phyloP scores from a whole-genome alignment of 1,140 invertebrate genomes.

The Dinoponera quadriceps region DNA sequence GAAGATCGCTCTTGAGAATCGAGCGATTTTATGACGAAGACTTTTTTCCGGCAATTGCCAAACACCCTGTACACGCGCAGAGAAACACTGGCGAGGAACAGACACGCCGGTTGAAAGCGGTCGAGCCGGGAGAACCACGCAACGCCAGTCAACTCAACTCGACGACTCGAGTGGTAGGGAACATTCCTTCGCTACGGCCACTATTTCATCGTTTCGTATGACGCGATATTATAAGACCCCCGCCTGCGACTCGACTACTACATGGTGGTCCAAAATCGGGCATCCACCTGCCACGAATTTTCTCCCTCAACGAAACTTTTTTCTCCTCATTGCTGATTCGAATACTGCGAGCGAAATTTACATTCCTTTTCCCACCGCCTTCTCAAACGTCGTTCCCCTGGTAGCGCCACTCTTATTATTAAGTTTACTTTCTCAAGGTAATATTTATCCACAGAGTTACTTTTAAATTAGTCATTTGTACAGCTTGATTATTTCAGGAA shows the following conservation, averaged over 20 bases:
- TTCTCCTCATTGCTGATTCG: background rate
- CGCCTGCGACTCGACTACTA: conserved; percentile 83
- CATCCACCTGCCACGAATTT: conserved; percentile 65
- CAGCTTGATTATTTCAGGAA: no score
- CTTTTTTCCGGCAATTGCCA: conserved; percentile 54
- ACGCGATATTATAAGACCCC: conserved; percentile 86
- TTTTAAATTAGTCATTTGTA: no score
- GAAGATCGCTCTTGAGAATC: conserved; percentile 9
- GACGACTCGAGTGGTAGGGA: conserved; percentile 84
- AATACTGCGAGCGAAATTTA: background rate
- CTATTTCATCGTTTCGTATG: conserved; percentile 86
- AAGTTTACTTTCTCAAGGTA: no score
- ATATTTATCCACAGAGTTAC: no score
- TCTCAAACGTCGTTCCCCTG: no score
- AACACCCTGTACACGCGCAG: conserved; percentile 53
- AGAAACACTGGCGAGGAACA: conserved; percentile 68
- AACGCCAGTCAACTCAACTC: conserved; percentile 83
- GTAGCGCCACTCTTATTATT: no score
- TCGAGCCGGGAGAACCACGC: conserved; percentile 75
- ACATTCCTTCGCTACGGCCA: conserved; percentile 85
- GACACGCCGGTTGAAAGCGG: conserved; percentile 81
- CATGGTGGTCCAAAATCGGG: conserved; percentile 84
- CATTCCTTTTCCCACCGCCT: background rate
- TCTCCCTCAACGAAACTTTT: conserved; percentile 10
- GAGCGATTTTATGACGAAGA: conserved; percentile 40